A percentile compares a stretch with the other conserved stretches of the same genome.
Conservation (phyloP, 1,140 invertebrate genomes). For the Saccostrea glomerata region DNA sequence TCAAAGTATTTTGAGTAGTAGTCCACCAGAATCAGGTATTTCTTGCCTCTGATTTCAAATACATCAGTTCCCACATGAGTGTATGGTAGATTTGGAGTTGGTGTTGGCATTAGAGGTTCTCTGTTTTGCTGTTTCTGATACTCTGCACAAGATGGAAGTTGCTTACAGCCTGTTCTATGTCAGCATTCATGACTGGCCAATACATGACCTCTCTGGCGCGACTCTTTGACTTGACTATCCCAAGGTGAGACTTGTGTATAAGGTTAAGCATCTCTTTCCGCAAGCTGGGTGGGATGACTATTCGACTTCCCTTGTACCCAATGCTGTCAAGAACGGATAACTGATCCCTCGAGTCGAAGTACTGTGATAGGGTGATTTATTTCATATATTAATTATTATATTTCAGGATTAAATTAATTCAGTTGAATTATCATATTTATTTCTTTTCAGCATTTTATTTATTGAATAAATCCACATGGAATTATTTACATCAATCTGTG, state of each 20-base stretch:
- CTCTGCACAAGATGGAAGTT: slow-evolving; percentile 74
- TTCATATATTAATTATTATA: too few species aligned
- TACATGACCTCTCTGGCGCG: slow-evolving; percentile 75
- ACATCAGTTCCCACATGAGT: slow-evolving; percentile 53
- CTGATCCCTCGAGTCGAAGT: slow-evolving; percentile 57
- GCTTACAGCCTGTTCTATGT: slow-evolving; percentile 77
- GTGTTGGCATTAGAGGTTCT: slow-evolving; percentile 38
- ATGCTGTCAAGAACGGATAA: slow-evolving; percentile 58
- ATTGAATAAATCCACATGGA: too few species aligned
- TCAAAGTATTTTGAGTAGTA: slow-evolving; percentile 59
- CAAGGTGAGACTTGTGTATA: slow-evolving; percentile 79
- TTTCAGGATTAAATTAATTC: too few species aligned
- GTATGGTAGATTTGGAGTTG: slow-evolving; percentile 37
- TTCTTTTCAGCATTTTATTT: too few species aligned
- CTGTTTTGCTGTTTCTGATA: slow-evolving; percentile 49
- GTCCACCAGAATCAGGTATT: slow-evolving; percentile 59
- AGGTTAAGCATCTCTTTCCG: slow-evolving; percentile 72
- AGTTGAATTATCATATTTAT: too few species aligned
- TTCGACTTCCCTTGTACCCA: slow-evolving; percentile 50
- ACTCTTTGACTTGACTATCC: slow-evolving; percentile 76
- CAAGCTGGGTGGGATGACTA: slow-evolving; percentile 74
- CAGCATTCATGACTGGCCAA: slow-evolving; percentile 78
- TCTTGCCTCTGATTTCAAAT: slow-evolving; percentile 45
- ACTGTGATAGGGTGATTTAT: too few species aligned
- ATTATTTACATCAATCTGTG: too few species aligned